Percentiles rank a stretch among this genome's conserved stretches.
These are phyloP conservation scores for Cirrhinus mrigala DNA, from an alignment of 2,797 vertebrate genomes.

Conservation along the genomic window DNA sequence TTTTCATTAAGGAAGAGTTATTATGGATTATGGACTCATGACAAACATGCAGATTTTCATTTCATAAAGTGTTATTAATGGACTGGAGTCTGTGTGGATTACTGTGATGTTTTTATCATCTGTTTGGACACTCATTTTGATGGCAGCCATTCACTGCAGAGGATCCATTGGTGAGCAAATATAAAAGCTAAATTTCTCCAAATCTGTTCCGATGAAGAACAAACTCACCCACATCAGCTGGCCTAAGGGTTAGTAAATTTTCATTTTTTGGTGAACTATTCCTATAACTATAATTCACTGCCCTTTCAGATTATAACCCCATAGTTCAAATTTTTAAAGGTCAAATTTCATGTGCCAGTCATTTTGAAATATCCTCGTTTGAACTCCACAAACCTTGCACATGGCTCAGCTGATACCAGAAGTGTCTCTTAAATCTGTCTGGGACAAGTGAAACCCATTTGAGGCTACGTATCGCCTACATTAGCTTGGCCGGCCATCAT, in stretches of 20 bases:
- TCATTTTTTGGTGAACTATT: too few relatives aligned
- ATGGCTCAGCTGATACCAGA: neutral
- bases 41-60: neutral
- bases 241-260: too few relatives aligned
- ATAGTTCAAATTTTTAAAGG: neutral
- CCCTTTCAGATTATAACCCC: neutral
- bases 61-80: neutral
- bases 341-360: neutral
- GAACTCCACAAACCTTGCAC: neutral
- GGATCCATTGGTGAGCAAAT: neutral
- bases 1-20: neutral
- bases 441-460: conserved; percentile 21
- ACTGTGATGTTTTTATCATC: neutral
- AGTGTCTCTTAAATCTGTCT: neutral
- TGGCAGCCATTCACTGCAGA: neutral
- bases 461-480: neutral
- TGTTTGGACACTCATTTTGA: neutral
- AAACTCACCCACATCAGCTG: too few relatives aligned
- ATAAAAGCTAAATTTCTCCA: neutral
- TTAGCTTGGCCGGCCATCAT: conserved; percentile 1
- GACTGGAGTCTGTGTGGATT: neutral
- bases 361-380: neutral
- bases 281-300: neutral
- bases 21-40: neutral
- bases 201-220: too few relatives aligned